Percentiles rank a stretch among this genome's conserved stretches.
Conservation (phyloP, 2,797 vertebrate species). For the Neosilurus mollespiculum region DNA sequence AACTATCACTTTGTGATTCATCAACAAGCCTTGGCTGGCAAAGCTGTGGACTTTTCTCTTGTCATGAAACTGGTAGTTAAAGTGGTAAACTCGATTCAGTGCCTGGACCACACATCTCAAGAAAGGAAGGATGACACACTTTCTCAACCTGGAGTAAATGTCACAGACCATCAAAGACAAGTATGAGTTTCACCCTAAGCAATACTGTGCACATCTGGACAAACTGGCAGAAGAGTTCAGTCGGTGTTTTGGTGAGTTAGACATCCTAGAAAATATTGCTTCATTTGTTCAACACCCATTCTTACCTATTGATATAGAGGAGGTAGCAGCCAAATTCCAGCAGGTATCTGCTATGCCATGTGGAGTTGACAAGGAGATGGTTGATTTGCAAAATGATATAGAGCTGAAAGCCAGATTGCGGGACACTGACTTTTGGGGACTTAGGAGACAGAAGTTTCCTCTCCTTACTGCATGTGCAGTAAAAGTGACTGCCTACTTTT, state of each 20-base stretch:
- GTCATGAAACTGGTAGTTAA: too few species aligned
- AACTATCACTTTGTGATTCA: too few species aligned
- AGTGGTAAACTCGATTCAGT: too few species aligned
- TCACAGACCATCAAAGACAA: not conserved
- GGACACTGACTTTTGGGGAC: slow-evolving; percentile 44
- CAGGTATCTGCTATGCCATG: slow-evolving; percentile 45
- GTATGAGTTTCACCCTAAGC: not conserved
- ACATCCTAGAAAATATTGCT: too few species aligned
- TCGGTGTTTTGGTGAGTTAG: not conserved
- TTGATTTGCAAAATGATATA: slow-evolving; percentile 37
- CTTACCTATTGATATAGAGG: too few species aligned
- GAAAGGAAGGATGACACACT: not conserved
- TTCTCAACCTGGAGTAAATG: not conserved
- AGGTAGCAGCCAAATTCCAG: too few species aligned
- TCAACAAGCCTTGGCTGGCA: too few species aligned
- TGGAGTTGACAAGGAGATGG: slow-evolving; percentile 39
- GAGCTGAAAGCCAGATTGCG: slow-evolving; percentile 48
- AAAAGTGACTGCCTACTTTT: too few species aligned
- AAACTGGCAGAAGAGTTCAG: not conserved
- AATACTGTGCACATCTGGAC: not conserved
- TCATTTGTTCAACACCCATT: too few species aligned
- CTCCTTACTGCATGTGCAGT: too few species aligned
- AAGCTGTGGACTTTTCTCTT: too few species aligned
- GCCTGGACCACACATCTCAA: not conserved
- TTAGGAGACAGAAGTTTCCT: slow-evolving; percentile 35